Evolutionary conservation across 2,888 invertebrate genomes (phyloP), one percentile per base, ranked within the genome.

Genomic region (Drosophila lutescens): DNA sequence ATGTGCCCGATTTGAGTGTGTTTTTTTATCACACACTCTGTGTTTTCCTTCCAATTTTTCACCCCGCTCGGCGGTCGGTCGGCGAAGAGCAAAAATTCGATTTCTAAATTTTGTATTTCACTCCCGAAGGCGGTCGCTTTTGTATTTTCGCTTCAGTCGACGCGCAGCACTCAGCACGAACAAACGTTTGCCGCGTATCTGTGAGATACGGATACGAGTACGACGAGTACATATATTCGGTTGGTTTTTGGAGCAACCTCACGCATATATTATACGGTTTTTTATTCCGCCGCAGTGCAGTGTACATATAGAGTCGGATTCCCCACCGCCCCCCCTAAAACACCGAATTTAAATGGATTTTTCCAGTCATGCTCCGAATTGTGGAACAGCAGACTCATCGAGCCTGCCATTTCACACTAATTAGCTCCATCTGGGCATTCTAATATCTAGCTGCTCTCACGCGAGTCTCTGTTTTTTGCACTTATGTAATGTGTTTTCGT

Each of bases 91-190:
- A 61, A 72, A 61, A 76, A 68, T 77, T 86, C 79, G 79, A 79
- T 88, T 88, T 88, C 77, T 76, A 86, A 69, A 86, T 69, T 67
- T 74, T 61, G 46, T 66, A 51, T 76, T 74, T 58, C 72, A 68
- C 83, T 82, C 74, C 74, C 83, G 56, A 54, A 54, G 69, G 62
- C 77, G 57, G 51, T 71, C 60, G 86, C 72, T 62, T 77, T 70
- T 71, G 81, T 62, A 50, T 34, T 62, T 62, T 62, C 62, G 62
- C 61, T 63, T 63, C 77, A 86, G 89, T 86, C 86, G 89, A 89
- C 89, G 88, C 89, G 89, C 77, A 89, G 86, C 88, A 83, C 80
- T 86, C 85, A 86, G 81, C 87, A 77, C 89, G 85, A 87, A 76
- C 86, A 82, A 79, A 63, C 86, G 86, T 76, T 74, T 68, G 77